Evolutionary conservation across 2,797 vertebrate genomes (phyloP).

Genomic region (Lepilemur septentrionalis): DNA sequence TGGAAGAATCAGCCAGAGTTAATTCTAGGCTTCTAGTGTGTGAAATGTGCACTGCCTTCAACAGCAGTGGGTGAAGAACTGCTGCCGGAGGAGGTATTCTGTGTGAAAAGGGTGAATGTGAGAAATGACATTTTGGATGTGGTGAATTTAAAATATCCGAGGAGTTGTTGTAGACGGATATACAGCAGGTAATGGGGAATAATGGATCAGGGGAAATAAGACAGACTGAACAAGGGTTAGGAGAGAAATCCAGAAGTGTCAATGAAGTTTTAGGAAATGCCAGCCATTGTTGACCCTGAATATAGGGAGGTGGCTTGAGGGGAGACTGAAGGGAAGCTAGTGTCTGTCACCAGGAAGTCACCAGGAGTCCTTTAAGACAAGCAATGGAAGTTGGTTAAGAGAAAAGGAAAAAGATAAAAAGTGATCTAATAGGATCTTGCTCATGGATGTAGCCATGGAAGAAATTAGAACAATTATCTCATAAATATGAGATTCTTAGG

Average conservation of each 20-base stretch:
- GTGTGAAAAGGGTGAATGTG: background rate
- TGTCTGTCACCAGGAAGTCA: background rate
- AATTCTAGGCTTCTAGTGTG: background rate
- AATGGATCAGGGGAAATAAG: background rate
- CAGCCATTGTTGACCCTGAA: background rate
- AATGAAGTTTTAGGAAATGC: background rate
- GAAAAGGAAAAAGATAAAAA: background rate
- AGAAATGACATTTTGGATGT: background rate
- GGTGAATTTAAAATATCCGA: background rate
- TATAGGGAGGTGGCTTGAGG: background rate
- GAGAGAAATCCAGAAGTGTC: background rate
- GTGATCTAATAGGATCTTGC: background rate
- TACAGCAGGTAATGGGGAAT: background rate
- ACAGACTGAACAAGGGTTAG: background rate
- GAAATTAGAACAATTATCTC: background rate
- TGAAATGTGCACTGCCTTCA: background rate
- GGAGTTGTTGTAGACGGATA: background rate
- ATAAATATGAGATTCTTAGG: background rate
- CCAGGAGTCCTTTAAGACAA: background rate
- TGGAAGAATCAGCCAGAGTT: background rate
- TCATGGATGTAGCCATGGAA: background rate
- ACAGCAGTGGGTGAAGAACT: background rate
- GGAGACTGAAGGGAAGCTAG: background rate
- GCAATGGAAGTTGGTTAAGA: background rate
- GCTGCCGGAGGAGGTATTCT: background rate